phyloP scores from a whole-genome alignment of 2,888 invertebrate species.

The Galeopsomyia nigrocyanea region DNA sequence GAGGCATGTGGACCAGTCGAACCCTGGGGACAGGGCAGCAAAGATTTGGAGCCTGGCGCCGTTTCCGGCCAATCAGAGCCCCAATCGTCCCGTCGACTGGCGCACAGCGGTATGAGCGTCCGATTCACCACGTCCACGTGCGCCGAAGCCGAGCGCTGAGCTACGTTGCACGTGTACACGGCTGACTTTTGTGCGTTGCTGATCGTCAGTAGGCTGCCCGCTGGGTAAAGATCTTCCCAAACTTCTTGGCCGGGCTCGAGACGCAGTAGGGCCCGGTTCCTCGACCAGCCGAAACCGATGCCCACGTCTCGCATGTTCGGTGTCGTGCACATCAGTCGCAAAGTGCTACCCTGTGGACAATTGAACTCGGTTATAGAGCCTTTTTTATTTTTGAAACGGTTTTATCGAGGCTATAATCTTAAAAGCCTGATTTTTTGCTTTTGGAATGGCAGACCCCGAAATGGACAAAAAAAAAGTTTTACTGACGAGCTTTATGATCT shows the following conservation, averaged over 20 bases:
- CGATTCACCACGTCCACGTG: conserved; percentile 78
- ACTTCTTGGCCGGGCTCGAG: conserved; percentile 82
- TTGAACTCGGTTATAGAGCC: no score
- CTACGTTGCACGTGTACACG: conserved; percentile 83
- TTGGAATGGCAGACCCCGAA: background rate
- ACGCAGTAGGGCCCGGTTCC: conserved; percentile 81
- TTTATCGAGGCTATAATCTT: background rate
- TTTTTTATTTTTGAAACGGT: background rate
- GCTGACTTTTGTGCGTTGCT: conserved; percentile 84
- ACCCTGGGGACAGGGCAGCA: conserved; percentile 74
- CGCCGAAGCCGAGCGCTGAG: conserved; percentile 74
- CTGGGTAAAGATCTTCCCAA: conserved; percentile 88
- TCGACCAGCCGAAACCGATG: conserved; percentile 88
- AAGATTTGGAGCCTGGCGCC: conserved; percentile 80
- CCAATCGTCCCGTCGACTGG: conserved; percentile 71
- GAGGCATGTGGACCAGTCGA: conserved; percentile 61
- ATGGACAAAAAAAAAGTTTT: no score
- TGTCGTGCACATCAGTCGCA: conserved; percentile 80
- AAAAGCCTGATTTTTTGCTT: background rate
- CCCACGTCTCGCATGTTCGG: conserved; percentile 70
- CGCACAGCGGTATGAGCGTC: conserved; percentile 73
- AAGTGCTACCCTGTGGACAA: conserved; percentile 75
- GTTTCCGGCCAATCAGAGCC: conserved; percentile 78
- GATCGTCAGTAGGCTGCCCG: conserved; percentile 85
- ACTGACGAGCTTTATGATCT: no score